Evolutionary conservation across 1,140 invertebrate species (phyloP).

Genomic region (Drosophila ananassae): DNA sequence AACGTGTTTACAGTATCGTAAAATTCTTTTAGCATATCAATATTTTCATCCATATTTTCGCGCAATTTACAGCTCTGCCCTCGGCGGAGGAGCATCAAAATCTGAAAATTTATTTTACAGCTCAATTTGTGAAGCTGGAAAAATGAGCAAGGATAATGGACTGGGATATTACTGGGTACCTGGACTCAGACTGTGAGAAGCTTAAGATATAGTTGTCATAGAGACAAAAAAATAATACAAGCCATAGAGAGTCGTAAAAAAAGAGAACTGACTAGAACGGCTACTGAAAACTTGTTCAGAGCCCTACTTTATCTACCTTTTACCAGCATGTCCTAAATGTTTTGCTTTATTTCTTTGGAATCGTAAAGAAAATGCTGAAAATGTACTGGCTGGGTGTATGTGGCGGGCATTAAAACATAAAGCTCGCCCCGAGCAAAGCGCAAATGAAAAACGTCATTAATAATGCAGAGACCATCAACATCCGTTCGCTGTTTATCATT

Average conservation of each 20-base stretch:
- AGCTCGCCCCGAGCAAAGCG: slow-evolving; percentile 56
- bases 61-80: slow-evolving; percentile 7
- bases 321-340: slow-evolving; percentile 24
- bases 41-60: slow-evolving; percentile 33
- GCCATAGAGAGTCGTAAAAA: neutral
- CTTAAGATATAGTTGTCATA: neutral
- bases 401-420: slow-evolving; percentile 51
- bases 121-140: slow-evolving; percentile 65
- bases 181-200: too few relatives aligned
- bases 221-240: neutral
- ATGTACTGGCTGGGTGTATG: slow-evolving; percentile 25
- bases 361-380: slow-evolving; percentile 14
- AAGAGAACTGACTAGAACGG: neutral
- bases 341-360: slow-evolving; percentile 25
- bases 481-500: slow-evolving; percentile 78
- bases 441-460: slow-evolving; percentile 81
- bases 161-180: neutral
- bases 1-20: slow-evolving; percentile 79
- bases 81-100: slow-evolving; percentile 51
- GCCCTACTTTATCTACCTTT: neutral
- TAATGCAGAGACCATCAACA: slow-evolving; percentile 77
- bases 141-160: neutral
- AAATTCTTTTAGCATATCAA: slow-evolving; percentile 63
- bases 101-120: slow-evolving; percentile 59
- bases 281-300: neutral